phyloP scores from a whole-genome alignment of 2,797 vertebrate genomes.

The Ctenochaetus hawaiiensis region DNA sequence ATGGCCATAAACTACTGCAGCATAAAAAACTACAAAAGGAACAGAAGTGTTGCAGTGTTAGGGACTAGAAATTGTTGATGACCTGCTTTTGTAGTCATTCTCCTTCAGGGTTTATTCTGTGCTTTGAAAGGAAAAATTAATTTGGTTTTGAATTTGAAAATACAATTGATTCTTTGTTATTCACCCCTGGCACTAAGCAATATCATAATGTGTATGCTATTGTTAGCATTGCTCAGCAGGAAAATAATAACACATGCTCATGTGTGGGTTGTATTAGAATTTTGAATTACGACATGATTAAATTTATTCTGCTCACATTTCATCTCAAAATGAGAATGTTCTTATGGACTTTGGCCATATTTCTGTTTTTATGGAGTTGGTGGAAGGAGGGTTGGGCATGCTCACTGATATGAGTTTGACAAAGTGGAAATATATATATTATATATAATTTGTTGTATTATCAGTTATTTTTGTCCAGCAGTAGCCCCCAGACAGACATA shows the following conservation, averaged over 20 bases:
- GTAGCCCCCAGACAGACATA: background rate
- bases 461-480: background rate
- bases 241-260: conserved; percentile 61
- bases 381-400: conserved; percentile 13
- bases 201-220: conserved; percentile 50
- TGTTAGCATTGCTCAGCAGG: conserved; percentile 49
- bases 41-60: conserved; percentile 11
- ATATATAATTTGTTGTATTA: conserved; percentile 2
- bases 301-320: conserved; percentile 61
- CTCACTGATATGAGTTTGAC: conserved; percentile 27
- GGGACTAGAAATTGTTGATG: conserved; percentile 28
- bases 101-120: conserved; percentile 45
- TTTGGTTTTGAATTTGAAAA: conserved; percentile 71
- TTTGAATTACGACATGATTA: conserved; percentile 64
- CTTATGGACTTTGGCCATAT: conserved; percentile 36
- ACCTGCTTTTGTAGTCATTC: conserved; percentile 25
- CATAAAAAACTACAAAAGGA: conserved; percentile 9
- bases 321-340: conserved; percentile 40
- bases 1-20: background rate
- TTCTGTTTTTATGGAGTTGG: conserved; percentile 32
- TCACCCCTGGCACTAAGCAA: conserved; percentile 66
- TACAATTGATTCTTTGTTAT: conserved; percentile 48
- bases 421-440: conserved; percentile 21
- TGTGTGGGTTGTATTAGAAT: conserved; percentile 62
- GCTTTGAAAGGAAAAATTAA: conserved; percentile 59